Conservation (phyloP, 2,113 vertebrate species). For the Salvelinus namaycush region DNA sequence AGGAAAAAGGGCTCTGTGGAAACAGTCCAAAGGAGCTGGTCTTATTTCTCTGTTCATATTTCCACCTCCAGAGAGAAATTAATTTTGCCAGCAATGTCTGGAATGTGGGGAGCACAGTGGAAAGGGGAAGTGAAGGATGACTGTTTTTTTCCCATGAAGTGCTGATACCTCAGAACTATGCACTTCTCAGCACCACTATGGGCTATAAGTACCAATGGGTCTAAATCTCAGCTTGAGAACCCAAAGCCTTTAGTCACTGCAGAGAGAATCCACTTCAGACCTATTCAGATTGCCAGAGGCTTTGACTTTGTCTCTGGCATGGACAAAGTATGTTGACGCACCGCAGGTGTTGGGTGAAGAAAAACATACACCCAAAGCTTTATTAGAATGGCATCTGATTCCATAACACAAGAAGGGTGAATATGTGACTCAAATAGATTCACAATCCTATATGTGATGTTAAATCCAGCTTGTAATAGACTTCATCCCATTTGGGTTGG, state of each 20-base stretch:
- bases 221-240: not conserved
- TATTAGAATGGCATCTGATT: not conserved
- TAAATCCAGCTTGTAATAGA: not conserved
- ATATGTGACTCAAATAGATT: not conserved
- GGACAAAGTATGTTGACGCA: not conserved
- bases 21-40: conserved; percentile 18
- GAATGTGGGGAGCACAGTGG: conserved; percentile 15
- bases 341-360: not conserved
- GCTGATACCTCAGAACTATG: not conserved
- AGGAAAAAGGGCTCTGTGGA: conserved; percentile 1
- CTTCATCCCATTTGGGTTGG: not conserved
- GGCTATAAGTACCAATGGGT: not conserved
- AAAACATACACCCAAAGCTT: not conserved
- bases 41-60: conserved; percentile 32
- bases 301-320: no score
- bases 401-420: not conserved
- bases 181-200: not conserved
- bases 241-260: not conserved
- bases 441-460: not conserved
- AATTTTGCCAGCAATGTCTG: conserved; percentile 35
- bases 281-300: no score
- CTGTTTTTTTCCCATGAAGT: conserved; percentile 5
- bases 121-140: conserved; percentile 1
- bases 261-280: not conserved
- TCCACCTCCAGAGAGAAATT: conserved; percentile 33